Conservation (phyloP, 1,140 invertebrate species). For the Caligus rogercresseyi region DNA sequence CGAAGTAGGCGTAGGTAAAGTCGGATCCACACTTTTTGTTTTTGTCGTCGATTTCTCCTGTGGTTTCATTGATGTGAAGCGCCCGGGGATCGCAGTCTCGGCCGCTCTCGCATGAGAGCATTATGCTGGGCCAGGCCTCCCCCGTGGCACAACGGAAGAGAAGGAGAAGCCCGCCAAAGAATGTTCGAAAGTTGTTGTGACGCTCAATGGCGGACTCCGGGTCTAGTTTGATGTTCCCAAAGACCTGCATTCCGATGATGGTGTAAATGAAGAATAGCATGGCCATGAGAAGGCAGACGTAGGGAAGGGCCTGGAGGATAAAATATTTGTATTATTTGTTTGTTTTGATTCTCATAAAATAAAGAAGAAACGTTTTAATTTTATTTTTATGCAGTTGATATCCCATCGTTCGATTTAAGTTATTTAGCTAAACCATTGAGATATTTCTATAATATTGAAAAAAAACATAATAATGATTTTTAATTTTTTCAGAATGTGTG, state of each 20-base stretch:
- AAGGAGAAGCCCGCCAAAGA: conserved; percentile 77
- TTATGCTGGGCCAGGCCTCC: conserved; percentile 97
- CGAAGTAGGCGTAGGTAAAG: conserved; percentile 93
- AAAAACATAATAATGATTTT: no score
- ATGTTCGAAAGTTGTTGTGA: conserved; percentile 93
- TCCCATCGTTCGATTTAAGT: no score
- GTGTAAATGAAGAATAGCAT: conserved; percentile 99
- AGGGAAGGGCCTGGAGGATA: conserved; percentile 69
- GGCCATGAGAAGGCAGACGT: conserved; percentile 97
- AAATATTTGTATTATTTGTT: conserved; percentile 1
- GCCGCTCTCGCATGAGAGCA: conserved; percentile 62
- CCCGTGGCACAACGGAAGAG: conserved; percentile 92
- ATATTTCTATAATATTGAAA: no score
- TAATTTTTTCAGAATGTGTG: no score
- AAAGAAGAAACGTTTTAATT: no score
- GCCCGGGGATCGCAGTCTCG: conserved; percentile 54
- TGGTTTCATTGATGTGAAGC: conserved; percentile 37
- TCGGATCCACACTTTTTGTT: conserved; percentile 62
- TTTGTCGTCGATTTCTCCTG: neutral
- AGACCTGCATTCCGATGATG: conserved; percentile 99
- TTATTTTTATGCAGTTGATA: no score
- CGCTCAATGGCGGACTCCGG: conserved; percentile 70
- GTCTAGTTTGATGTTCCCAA: conserved; percentile 79
- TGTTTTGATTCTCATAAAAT: no score
- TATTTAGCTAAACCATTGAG: no score